Conservation (phyloP, 2,113 vertebrate species). For the Syrrhaptes paradoxus region DNA sequence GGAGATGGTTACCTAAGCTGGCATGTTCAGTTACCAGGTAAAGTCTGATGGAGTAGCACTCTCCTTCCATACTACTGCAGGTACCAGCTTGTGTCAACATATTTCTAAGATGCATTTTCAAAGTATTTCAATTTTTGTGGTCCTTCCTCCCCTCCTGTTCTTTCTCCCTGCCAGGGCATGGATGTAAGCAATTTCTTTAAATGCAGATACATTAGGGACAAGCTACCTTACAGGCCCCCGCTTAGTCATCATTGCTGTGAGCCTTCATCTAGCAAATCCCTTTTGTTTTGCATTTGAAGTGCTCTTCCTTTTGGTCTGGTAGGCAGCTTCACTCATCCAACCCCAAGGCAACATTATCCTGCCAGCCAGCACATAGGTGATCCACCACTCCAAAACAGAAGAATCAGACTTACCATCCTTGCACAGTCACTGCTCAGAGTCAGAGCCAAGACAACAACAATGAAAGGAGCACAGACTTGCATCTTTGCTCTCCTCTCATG, state of each 20-base stretch:
- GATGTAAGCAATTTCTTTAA: not conserved
- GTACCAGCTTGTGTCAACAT: not conserved
- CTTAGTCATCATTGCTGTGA: not conserved
- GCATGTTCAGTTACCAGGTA: not conserved
- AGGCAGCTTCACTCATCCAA: not conserved
- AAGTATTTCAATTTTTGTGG: not conserved
- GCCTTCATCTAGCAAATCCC: not conserved
- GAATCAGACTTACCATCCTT: constrained; percentile 50
- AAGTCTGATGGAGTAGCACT: not conserved
- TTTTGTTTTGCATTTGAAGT: not conserved
- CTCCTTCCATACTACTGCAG: not conserved
- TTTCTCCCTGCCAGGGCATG: not conserved
- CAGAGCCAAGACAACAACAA: constrained; percentile 38
- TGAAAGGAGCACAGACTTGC: constrained; percentile 27
- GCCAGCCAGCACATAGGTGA: not conserved
- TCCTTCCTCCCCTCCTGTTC: not conserved
- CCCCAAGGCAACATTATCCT: not conserved
- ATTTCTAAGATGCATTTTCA: not conserved
- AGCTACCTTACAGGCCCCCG: not conserved
- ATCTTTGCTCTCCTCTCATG: constrained; percentile 6
- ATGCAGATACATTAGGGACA: not conserved
- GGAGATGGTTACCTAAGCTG: not conserved
- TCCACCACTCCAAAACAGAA: not conserved
- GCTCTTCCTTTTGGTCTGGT: not conserved
- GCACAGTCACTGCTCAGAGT: constrained; percentile 32